phyloP scores from a whole-genome alignment of 1,140 invertebrate genomes.

The Lepidotrigona ventralis region DNA sequence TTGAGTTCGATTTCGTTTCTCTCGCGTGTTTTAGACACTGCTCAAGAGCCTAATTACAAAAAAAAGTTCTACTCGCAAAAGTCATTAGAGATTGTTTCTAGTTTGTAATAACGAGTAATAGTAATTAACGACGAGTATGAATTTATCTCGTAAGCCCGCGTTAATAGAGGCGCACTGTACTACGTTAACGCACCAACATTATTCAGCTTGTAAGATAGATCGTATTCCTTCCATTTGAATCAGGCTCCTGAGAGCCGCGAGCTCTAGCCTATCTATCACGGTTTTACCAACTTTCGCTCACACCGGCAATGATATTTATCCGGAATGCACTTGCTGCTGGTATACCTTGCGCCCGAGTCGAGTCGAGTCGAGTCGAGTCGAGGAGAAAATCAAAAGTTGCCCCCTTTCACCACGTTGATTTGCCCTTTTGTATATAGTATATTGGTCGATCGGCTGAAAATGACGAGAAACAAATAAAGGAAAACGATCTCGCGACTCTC shows the following conservation, averaged over 20 bases:
- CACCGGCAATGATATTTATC: background rate
- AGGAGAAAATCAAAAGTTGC: background rate
- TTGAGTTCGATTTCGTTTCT: conserved; percentile 47
- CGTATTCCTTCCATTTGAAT: conserved; percentile 72
- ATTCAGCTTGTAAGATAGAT: conserved; percentile 75
- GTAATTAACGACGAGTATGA: conserved; percentile 42
- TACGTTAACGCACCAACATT: conserved; percentile 62
- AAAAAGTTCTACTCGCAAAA: conserved; percentile 77
- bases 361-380: background rate
- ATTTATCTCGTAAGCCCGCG: conserved; percentile 48
- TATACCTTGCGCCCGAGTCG: background rate
- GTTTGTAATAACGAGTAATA: conserved; percentile 75
- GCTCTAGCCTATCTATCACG: conserved; percentile 14
- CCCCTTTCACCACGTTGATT: conserved; percentile 58
- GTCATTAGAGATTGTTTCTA: conserved; percentile 79
- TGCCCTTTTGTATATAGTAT: conserved; percentile 45
- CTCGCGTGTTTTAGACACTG: conserved; percentile 63
- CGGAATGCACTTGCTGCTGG: background rate
- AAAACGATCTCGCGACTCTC: conserved; percentile 62
- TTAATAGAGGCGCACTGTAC: conserved; percentile 58
- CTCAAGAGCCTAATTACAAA: conserved; percentile 77
- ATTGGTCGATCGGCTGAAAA: background rate
- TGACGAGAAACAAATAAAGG: background rate
- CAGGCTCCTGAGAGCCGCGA: conserved; percentile 66
- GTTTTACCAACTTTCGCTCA: background rate